These are phyloP conservation scores for Graptemys geographica DNA, from an alignment of 2,797 vertebrate species.

Conservation along the genomic window DNA sequence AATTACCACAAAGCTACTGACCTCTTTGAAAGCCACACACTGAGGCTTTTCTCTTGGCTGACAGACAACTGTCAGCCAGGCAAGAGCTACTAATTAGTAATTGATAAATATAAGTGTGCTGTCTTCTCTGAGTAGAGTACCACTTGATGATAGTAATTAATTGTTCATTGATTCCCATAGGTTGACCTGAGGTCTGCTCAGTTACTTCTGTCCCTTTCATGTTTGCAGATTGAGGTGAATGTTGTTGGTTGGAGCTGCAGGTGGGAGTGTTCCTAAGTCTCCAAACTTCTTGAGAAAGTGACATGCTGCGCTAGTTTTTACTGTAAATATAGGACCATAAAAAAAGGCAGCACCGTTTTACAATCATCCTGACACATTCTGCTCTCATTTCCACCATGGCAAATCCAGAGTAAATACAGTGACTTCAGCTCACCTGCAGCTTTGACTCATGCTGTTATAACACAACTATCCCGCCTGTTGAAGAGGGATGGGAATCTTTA, in stretches of 20 bases:
- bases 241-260: conserved; percentile 26
- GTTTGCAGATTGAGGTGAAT: conserved; percentile 26
- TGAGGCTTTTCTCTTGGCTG: conserved; percentile 27
- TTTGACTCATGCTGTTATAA: background rate
- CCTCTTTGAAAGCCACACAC: background rate
- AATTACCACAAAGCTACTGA: conserved; percentile 8
- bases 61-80: conserved; percentile 76
- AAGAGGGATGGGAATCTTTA: background rate
- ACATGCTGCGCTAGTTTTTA: background rate
- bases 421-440: background rate
- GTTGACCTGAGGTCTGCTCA: conserved; percentile 67
- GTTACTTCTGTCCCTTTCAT: conserved; percentile 46
- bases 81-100: conserved; percentile 72
- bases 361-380: background rate
- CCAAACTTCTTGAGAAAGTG: background rate
- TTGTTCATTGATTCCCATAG: conserved; percentile 80
- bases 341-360: background rate
- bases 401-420: background rate
- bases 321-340: background rate
- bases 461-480: background rate
- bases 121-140: conserved; percentile 62
- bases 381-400: background rate
- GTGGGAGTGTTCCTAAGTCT: background rate
- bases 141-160: conserved; percentile 82
- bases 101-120: conserved; percentile 75